Evolutionary conservation across 1,140 invertebrate genomes (phyloP).

Genomic region (Eubasilissa regina): DNA sequence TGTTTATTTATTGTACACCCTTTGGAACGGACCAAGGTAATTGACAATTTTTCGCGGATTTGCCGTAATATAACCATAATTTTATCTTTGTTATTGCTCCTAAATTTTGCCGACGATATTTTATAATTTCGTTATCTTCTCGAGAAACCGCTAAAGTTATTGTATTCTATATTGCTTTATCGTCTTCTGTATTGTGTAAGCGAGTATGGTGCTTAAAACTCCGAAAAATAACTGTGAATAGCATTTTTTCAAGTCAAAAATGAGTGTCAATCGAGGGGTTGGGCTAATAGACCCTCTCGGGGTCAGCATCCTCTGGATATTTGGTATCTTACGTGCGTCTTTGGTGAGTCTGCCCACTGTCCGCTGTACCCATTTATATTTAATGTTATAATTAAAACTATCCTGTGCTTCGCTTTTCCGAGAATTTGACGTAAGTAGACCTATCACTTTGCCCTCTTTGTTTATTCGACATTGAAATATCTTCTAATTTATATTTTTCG

Average conservation of each 20-base stretch:
- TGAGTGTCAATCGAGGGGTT: constrained; percentile 50
- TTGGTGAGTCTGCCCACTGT: not conserved
- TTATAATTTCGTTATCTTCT: constrained; percentile 45
- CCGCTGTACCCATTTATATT: not conserved
- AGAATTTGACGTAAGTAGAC: constrained; percentile 33
- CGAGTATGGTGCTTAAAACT: not conserved
- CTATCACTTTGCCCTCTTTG: constrained; percentile 28
- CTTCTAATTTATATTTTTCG: constrained; percentile 8
- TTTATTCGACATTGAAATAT: constrained; percentile 43
- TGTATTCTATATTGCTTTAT: not conserved
- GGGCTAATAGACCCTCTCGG: constrained; percentile 42
- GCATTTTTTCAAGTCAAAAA: not conserved
- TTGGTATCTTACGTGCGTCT: constrained; percentile 23
- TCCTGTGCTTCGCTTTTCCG: constrained; percentile 28
- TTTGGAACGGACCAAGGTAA: constrained; percentile 55
- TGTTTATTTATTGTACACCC: constrained; percentile 54
- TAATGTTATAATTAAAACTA: constrained; percentile 1
- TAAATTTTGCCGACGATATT: constrained; percentile 44
- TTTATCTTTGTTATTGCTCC: constrained; percentile 49
- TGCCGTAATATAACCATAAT: constrained; percentile 41
- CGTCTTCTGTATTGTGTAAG: constrained; percentile 8
- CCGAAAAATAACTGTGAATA: constrained; percentile 5
- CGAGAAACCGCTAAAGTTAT: constrained; percentile 1
- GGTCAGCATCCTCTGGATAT: constrained; percentile 50
- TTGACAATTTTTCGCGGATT: constrained; percentile 38